These are phyloP conservation scores for Rhinogobius similis DNA, from an alignment of 2,113 vertebrate species.

Conservation along the genomic window DNA sequence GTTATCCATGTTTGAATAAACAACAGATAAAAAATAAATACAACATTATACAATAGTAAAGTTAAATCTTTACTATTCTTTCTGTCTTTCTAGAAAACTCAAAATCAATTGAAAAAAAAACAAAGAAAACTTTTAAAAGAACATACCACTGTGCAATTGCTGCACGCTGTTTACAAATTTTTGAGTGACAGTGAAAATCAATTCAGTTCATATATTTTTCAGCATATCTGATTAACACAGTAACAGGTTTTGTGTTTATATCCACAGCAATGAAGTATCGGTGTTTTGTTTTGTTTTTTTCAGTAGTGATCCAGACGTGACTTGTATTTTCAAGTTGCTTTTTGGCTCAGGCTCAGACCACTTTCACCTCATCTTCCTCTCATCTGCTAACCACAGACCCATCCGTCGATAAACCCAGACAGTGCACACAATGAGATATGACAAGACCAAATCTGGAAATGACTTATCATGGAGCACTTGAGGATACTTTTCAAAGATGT, in stretches of 20 bases:
- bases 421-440: slow-evolving; percentile 27
- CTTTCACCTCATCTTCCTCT: slow-evolving; percentile 20
- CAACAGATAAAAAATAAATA: too few relatives aligned
- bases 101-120: not conserved
- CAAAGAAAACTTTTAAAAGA: not conserved
- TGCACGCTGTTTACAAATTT: not conserved
- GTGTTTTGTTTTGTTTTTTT: not conserved
- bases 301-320: slow-evolving; percentile 16
- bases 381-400: slow-evolving; percentile 23
- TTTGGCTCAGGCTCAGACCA: slow-evolving; percentile 43
- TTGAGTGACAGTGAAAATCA: not conserved
- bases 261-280: not conserved
- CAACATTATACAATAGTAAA: too few relatives aligned
- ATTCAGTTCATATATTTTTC: not conserved
- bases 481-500: slow-evolving; percentile 12
- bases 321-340: slow-evolving; percentile 38
- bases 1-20: too few relatives aligned
- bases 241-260: not conserved
- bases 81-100: not conserved
- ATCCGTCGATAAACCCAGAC: slow-evolving; percentile 38
- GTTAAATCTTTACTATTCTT: too few relatives aligned
- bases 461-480: not conserved
- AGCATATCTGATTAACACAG: not conserved
- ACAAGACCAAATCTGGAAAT: not conserved
- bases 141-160: not conserved